Percentiles rank a stretch among this genome's conserved stretches.
phyloP scores from a whole-genome alignment of 2,113 vertebrate species.

The Sinocyclocheilus anshuiensis region DNA sequence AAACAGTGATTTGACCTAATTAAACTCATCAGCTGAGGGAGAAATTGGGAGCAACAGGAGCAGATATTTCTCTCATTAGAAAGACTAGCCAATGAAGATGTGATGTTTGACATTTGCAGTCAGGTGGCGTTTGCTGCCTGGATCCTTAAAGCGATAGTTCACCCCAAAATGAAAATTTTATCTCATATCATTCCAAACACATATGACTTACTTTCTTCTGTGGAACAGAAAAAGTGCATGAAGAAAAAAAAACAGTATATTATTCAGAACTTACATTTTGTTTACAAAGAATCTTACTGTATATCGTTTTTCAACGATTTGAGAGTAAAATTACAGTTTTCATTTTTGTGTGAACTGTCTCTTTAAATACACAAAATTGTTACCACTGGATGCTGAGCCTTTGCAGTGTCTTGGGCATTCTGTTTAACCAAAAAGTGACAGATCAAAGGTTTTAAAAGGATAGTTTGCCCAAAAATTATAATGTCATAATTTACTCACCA shows the following conservation, averaged over 20 bases:
- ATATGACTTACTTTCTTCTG: not conserved
- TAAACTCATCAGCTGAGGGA: not conserved
- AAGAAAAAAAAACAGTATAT: not conserved
- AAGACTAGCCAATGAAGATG: not conserved
- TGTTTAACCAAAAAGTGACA: not conserved
- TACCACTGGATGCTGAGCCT: not conserved
- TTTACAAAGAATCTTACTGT: not conserved
- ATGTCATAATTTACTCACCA: too few species aligned
- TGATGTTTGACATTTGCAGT: not conserved
- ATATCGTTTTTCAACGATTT: not conserved
- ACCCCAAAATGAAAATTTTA: not conserved
- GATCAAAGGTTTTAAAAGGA: not conserved
- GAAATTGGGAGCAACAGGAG: not conserved
- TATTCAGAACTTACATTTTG: not conserved
- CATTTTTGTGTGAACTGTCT: not conserved
- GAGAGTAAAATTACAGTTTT: not conserved
- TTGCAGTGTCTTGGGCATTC: not conserved
- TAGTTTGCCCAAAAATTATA: not conserved
- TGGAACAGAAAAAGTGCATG: not conserved
- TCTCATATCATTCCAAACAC: not conserved
- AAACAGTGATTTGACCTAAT: not conserved
- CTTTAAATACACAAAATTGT: not conserved
- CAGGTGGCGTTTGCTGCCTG: not conserved
- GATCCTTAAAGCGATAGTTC: not conserved
- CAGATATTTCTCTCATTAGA: not conserved